Evolutionary conservation across 64 coral and sea anemone species (phyloP), one percentile per base, ranked within the genome.

Genomic region (Porites australiensis): DNA sequence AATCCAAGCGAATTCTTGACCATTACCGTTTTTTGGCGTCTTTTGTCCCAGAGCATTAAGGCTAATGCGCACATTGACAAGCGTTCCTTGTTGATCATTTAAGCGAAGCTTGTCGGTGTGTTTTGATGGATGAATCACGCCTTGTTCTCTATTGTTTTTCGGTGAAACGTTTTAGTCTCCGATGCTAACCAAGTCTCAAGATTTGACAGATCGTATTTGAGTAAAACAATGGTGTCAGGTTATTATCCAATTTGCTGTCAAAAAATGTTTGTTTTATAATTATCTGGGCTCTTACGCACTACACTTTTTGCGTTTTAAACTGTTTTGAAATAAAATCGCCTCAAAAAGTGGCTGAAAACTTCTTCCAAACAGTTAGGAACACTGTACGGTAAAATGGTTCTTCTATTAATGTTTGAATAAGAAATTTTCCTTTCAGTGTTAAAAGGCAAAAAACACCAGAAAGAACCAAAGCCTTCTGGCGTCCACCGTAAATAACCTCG

Each of bases 221-320:
- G 15, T 0, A 11, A 69, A 47, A 84, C 81, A 84, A 84, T 82
- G 18, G 58, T 10, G 44, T 47, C 58, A 48, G 10, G 58, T 64
- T 82, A 82, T 84, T 84, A 84, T 52, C 81, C 63, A 84, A 84
- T 84, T 84, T 84, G 18, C 61, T 12, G 47, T 84, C 44, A 84
- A 69, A 80, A 67, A 64, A 84, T 84, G 81, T 84, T 84, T 84
- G 81, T 84, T 84, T 68, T 68, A 84, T 45, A 68, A 84, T 68
- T 84, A 84, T 69, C 61, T 48, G 1, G 7, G 45, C 61, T 52
- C 62, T 84, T 49, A 69, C 21, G 78, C 63, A 6, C 51, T 5
- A 51, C 15, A 82, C 58, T 64, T 22, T 53, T n/a, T n/a, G 75
- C 8, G 27, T 37, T 37, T 37, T 37, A 37, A 37, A 37, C 1